A percentile compares a stretch with the other conserved stretches of the same genome.
Conservation (phyloP, 2,113 vertebrate genomes). For the Paraplagusia blochii region DNA sequence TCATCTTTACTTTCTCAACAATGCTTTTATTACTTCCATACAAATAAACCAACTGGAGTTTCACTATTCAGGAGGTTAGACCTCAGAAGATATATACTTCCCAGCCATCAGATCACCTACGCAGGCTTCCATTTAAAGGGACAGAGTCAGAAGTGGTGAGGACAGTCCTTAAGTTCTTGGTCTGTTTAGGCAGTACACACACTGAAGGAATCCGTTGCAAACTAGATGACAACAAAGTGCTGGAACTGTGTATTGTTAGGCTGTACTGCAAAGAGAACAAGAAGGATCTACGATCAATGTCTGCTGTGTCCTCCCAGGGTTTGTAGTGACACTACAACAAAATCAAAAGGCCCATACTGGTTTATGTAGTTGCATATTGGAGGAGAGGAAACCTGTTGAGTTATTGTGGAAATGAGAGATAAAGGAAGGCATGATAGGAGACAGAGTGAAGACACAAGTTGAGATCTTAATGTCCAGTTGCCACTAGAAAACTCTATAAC, state of each 20-base stretch:
- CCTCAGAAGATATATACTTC: constrained; percentile 8
- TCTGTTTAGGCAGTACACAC: constrained; percentile 49
- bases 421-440: constrained; percentile 11
- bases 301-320: constrained; percentile 21
- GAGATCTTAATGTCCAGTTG: too few relatives aligned
- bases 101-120: constrained; percentile 16
- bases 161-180: constrained; percentile 5
- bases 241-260: too few relatives aligned
- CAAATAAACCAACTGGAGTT: too few relatives aligned
- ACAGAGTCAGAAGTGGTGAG: constrained; percentile 6
- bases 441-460: constrained; percentile 14
- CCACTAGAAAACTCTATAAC: too few relatives aligned
- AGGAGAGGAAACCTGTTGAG: constrained; percentile 17
- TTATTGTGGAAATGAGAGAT: constrained; percentile 7
- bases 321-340: too few relatives aligned
- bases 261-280: too few relatives aligned
- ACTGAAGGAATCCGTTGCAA: constrained; percentile 26
- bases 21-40: too few relatives aligned
- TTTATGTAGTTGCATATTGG: constrained; percentile 64
- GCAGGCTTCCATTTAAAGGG: constrained; percentile 10
- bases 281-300: too few relatives aligned
- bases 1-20: too few relatives aligned
- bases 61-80: constrained; percentile 12
- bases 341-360: constrained; percentile 11
- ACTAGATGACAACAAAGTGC: constrained; percentile 10